Base-by-base conservation (phyloP, 2,888 invertebrate species). In the Automeris io region DNA sequence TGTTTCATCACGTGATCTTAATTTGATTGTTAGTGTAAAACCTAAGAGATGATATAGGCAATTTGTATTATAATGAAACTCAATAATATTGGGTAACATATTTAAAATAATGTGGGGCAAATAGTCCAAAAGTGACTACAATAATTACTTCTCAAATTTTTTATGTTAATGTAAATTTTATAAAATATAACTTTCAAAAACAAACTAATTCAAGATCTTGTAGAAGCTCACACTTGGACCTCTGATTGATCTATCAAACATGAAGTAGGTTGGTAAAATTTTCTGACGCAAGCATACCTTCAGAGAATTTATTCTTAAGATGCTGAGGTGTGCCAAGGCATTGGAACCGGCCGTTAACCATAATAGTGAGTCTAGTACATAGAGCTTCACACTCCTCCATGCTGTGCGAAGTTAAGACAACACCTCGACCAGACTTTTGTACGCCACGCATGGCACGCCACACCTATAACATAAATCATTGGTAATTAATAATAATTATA, bases 381-480 rank as follows among this genome's bases (percentile, higher is more conserved):
- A 95, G 81, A 19, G 92, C 93, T 78, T 95, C 94, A 73, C 94
- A 94, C 73, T 95, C 95, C 70, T 93, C 93, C 93, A 95, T 94
- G 69, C 93, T 94, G 78, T 94, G 94, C 31, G 95, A 95, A 11
- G 96, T 96, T 41, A 96, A 86, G 42, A 96, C 88, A 37, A 96
- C 90, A 41, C 93, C 92, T 33, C 78, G 70, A 0, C 95, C 95
- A 2, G 89, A 82, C 40, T 91, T 91, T 33, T 93, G 86, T 25
- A 29, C 29, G 16, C 29, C 16, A 4, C 29, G 29, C 16, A 29
- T 8, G 8, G 29, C 7, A 3, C 29, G 65, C 75, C 75, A 76
- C 19, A 75, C 70, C 74, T 75, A 21, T 2, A 3, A n/a, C 16
- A 6, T 19, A 5, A 29, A 11, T 6, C 1, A 8, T 19, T n/a